Evolutionary conservation across 2,888 invertebrate species (phyloP).

Genomic region (Cinara cedri): DNA sequence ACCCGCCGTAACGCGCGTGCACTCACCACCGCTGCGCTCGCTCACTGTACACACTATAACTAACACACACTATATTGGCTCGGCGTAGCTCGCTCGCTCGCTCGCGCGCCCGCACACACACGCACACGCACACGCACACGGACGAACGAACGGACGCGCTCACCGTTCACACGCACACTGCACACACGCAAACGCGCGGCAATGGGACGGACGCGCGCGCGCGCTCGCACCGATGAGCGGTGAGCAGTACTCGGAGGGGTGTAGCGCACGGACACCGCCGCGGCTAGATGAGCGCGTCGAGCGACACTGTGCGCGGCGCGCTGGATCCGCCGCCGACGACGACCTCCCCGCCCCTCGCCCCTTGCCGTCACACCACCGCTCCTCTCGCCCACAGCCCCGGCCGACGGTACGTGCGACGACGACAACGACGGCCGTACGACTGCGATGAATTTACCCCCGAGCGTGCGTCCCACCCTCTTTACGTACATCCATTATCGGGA

Average conservation of each 20-base stretch:
- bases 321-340: conserved; percentile 42
- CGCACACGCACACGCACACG: neutral
- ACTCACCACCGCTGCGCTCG: conserved; percentile 29
- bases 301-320: conserved; percentile 33
- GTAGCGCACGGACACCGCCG: conserved; percentile 31
- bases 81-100: neutral
- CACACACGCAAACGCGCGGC: conserved; percentile 1
- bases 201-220: neutral
- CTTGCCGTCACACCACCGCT: conserved; percentile 35
- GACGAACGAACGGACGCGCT: neutral
- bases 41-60: conserved; percentile 3
- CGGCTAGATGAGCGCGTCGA: conserved; percentile 42
- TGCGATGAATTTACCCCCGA: conserved; percentile 61
- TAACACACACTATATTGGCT: neutral
- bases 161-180: neutral
- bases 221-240: neutral
- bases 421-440: too few relatives aligned
- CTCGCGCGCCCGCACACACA: neutral
- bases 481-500: conserved; percentile 51
- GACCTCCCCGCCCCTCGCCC: conserved; percentile 47
- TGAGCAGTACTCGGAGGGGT: neutral
- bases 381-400: conserved; percentile 27
- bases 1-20: neutral
- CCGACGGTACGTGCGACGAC: conserved; percentile 60
- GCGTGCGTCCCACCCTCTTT: conserved; percentile 60